These are phyloP conservation scores for Avahi laniger DNA, from an alignment of 2,797 vertebrate species.

Conservation along the genomic window DNA sequence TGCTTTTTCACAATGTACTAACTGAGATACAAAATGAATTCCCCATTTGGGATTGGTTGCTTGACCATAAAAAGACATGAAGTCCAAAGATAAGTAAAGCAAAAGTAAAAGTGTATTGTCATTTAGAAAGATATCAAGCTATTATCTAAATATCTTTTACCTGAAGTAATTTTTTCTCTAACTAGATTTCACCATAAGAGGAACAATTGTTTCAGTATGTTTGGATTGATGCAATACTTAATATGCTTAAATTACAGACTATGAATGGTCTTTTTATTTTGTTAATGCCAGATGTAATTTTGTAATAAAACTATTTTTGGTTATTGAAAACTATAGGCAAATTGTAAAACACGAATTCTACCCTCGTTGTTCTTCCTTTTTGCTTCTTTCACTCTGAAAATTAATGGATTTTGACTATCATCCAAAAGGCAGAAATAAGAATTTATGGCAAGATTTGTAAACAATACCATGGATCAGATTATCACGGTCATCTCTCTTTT, in stretches of 20 bases:
- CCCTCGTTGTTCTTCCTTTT: background rate
- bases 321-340: constrained; percentile 2
- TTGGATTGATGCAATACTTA: background rate
- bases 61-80: constrained; percentile 14
- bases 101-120: background rate
- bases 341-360: background rate
- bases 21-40: background rate
- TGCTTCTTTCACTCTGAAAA: background rate
- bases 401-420: background rate
- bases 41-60: background rate
- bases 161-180: constrained; percentile 4
- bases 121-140: background rate
- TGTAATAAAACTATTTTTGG: background rate
- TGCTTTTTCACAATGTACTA: background rate
- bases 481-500: background rate
- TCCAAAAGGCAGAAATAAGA: background rate
- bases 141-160: background rate
- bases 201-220: background rate
- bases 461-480: background rate
- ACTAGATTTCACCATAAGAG: background rate
- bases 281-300: constrained; percentile 1
- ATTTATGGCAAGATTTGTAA: constrained; percentile 4
- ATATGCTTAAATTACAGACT: background rate
- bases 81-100: background rate
- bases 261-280: constrained; percentile 8